Evolutionary conservation across 2,888 invertebrate genomes (phyloP).

Genomic region (Lepidocyrtoides sp.): DNA sequence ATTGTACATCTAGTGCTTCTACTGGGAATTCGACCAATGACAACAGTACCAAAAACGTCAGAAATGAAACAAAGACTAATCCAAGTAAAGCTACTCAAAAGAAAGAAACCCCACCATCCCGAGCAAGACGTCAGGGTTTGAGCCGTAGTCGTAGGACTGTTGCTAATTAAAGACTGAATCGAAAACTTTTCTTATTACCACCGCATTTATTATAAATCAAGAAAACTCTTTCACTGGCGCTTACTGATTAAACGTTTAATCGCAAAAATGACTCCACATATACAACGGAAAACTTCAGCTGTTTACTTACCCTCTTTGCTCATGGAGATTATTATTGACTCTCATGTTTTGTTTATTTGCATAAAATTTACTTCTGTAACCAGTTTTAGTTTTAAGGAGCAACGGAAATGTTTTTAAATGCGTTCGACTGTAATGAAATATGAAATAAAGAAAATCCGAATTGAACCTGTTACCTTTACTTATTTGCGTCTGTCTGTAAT

Average conservation of each 20-base stretch:
- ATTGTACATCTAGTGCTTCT: background rate
- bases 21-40: background rate
- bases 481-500: too few species aligned
- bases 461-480: too few species aligned
- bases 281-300: too few species aligned
- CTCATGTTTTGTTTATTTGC: background rate
- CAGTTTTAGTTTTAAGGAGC: too few species aligned
- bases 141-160: background rate
- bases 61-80: background rate
- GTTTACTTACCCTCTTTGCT: too few species aligned
- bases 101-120: constrained; percentile 31
- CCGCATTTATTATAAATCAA: background rate
- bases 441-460: too few species aligned
- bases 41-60: background rate
- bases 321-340: too few species aligned
- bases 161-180: constrained; percentile 18
- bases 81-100: too few species aligned
- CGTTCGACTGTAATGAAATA: too few species aligned
- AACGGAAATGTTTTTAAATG: too few species aligned
- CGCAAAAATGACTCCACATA: too few species aligned
- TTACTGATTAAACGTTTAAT: background rate
- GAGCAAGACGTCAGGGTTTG: constrained; percentile 26
- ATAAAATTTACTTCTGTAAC: too few species aligned
- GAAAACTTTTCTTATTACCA: background rate
- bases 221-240: constrained; percentile 12